Conservation (phyloP, 2,888 invertebrate genomes). For the Philaethria dido region DNA sequence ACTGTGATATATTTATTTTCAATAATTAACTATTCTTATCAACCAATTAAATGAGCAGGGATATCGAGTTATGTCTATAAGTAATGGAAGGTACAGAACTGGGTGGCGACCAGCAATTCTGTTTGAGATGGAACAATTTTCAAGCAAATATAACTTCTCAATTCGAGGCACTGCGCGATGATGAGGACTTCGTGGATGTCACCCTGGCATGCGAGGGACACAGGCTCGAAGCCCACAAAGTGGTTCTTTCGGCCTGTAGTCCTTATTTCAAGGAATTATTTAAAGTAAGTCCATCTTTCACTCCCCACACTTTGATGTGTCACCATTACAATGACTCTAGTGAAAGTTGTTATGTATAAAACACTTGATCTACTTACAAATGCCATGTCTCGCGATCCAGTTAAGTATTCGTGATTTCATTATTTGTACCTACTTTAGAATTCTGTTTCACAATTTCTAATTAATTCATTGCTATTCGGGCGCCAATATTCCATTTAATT, state of each 20-base stretch:
- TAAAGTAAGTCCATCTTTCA: slow-evolving; percentile 88
- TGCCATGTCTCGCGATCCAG: slow-evolving; percentile 84
- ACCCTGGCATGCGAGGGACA: slow-evolving; percentile 94
- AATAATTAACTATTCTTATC: slow-evolving; percentile 82
- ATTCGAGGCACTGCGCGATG: slow-evolving; percentile 92
- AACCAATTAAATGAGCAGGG: slow-evolving; percentile 84
- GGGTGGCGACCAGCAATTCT: slow-evolving; percentile 92
- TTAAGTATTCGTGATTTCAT: slow-evolving; percentile 84
- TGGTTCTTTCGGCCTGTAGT: slow-evolving; percentile 93
- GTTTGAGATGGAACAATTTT: slow-evolving; percentile 95
- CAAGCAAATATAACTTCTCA: slow-evolving; percentile 94
- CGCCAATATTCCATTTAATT: slow-evolving; percentile 46
- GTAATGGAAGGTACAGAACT: slow-evolving; percentile 85
- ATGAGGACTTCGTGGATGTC: slow-evolving; percentile 95
- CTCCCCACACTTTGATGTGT: slow-evolving; percentile 84
- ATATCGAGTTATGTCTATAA: slow-evolving; percentile 84
- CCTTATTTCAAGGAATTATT: slow-evolving; percentile 94
- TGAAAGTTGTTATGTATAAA: slow-evolving; percentile 85
- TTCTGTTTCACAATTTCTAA: slow-evolving; percentile 83
- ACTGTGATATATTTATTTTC: slow-evolving; percentile 84
- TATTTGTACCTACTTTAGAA: slow-evolving; percentile 82
- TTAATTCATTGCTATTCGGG: slow-evolving; percentile 75
- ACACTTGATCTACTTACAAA: slow-evolving; percentile 84
- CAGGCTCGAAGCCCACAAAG: slow-evolving; percentile 92
- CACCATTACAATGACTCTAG: slow-evolving; percentile 84